phyloP scores from a whole-genome alignment of 2,888 invertebrate species.

The Mesodorylaimus sp. region DNA sequence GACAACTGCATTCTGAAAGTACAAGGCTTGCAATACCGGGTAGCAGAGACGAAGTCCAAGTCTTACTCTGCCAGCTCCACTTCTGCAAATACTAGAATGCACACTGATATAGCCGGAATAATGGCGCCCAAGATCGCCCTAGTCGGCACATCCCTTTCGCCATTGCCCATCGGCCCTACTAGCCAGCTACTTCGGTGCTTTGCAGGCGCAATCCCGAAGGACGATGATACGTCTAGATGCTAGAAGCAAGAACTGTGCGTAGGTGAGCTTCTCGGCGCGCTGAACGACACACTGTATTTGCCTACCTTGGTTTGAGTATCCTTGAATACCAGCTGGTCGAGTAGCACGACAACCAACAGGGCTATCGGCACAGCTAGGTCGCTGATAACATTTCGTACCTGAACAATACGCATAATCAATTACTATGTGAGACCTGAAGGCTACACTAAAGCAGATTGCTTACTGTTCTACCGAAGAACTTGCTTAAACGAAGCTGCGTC shows the following conservation, averaged over 20 bases:
- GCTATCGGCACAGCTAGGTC: slow-evolving; percentile 97
- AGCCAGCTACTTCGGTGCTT: no score
- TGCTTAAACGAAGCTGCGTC: slow-evolving; percentile 77
- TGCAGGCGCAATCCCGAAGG: no score
- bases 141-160: slow-evolving; percentile 17
- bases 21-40: no score
- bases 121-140: slow-evolving; percentile 63
- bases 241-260: no score
- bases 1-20: no score
- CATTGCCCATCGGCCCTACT: no score
- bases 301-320: slow-evolving; percentile 58
- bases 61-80: slow-evolving; percentile 92
- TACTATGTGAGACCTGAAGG: no score
- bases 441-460: no score
- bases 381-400: slow-evolving; percentile 65
- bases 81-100: slow-evolving; percentile 90
- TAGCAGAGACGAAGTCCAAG: no score
- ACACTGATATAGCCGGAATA: slow-evolving; percentile 74
- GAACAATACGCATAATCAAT: slow-evolving; percentile 22
- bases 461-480: slow-evolving; percentile 80
- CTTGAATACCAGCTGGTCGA: slow-evolving; percentile 51
- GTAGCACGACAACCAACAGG: slow-evolving; percentile 63
- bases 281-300: no score
- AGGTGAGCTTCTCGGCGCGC: no score
- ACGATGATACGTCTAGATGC: no score